A percentile compares a stretch with the other conserved stretches of the same genome.
phyloP scores from a whole-genome alignment of 2,888 invertebrate genomes.

The Chalcis sispes region DNA sequence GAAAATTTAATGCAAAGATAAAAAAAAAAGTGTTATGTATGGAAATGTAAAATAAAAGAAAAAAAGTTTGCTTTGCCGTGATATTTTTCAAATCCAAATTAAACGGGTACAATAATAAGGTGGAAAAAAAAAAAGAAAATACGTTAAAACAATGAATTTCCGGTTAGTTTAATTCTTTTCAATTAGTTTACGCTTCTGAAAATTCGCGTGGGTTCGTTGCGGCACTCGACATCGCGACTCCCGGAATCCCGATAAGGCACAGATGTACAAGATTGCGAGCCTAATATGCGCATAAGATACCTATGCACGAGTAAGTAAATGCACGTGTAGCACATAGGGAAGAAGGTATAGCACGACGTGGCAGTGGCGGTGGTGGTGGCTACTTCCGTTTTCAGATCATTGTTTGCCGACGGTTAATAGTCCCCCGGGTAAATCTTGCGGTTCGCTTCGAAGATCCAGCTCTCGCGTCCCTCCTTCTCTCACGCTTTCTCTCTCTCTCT shows the following conservation, averaged over 20 bases:
- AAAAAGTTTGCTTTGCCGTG: no score
- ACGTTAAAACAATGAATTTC: neutral
- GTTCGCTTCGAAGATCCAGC: slow-evolving; percentile 62
- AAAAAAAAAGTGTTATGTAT: no score
- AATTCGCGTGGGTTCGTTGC: slow-evolving; percentile 56
- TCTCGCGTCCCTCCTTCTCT: slow-evolving; percentile 24
- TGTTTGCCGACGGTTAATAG: slow-evolving; percentile 75
- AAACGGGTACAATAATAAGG: no score
- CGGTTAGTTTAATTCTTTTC: slow-evolving; percentile 24
- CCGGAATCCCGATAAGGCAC: slow-evolving; percentile 71
- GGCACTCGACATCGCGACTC: no score
- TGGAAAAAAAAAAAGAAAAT: no score
- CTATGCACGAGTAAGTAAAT: no score
- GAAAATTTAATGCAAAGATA: no score
- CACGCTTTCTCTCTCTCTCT: neutral
- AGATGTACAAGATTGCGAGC: neutral
- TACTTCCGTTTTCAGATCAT: slow-evolving; percentile 67
- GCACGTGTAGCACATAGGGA: no score
- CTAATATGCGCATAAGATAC: neutral
- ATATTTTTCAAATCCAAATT: no score
- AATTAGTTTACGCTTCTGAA: slow-evolving; percentile 11
- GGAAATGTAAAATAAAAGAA: no score
- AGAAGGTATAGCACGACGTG: neutral
- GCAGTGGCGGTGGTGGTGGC: neutral
- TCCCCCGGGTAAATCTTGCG: slow-evolving; percentile 70